Evolutionary conservation across 1,140 invertebrate species (phyloP), one percentile per base, ranked within the genome.

Genomic region (Holotrichia oblita): DNA sequence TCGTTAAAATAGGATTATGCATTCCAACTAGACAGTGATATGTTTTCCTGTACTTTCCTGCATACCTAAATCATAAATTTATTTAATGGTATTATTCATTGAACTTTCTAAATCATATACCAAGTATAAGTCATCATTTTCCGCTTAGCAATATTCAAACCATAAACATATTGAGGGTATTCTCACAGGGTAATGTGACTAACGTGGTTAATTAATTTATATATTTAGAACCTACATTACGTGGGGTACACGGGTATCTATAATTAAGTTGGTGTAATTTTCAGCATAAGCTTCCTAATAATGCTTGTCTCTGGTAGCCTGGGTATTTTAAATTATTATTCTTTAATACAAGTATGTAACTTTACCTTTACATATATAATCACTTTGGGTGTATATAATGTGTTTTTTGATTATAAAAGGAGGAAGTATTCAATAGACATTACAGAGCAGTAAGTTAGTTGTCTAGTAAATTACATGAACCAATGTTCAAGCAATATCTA

Each of bases 221-320:
- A 34, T 22, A 69, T 34, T 34, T 69, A 69, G 22, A 27, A 69
- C 61, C 12, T 69, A 69, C 22, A 17, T 69, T 22, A 69, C 24
- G 20, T 22, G 61, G 8, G 61, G 17, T 22, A 69, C 48, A 17
- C n/a, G 48, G 48, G 14, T 55, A 6, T 69, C 27, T 22, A 69
- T 69, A 69, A 27, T 69, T 27, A 12, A 34, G 61, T 69, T 27
- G 61, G 12, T 9, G 22, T 27, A 69, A 27, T 69, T 12, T 55
- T 17, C 48, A 17, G 48, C 17, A 55, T 55, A 55, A 69, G 20
- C 10, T 34, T 27, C 10, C 27, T 69, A 69, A 69, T 27, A 27
- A 27, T 69, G 61, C 61, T 69, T 69, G 61, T 69, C 61, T 69
- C 61, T 69, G 61, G 61, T 69, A 69, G 61, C 61, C 61, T 69